These are phyloP conservation scores for Rhagologus leucostigma DNA, from an alignment of 2,113 vertebrate species.

Conservation along the genomic window DNA sequence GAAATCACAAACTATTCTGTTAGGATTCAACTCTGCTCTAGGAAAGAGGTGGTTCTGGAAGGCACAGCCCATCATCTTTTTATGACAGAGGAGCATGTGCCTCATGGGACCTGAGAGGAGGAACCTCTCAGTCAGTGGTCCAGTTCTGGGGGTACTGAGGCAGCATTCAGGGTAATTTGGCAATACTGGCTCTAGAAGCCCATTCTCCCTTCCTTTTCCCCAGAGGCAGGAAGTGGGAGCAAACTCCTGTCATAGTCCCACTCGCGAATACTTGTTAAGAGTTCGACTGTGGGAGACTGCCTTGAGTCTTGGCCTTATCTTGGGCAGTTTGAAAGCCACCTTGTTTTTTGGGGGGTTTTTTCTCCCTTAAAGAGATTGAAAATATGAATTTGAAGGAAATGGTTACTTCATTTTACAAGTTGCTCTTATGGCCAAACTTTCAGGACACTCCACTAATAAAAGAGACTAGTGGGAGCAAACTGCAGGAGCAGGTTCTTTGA, in stretches of 20 bases:
- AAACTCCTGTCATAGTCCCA: neutral
- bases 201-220: neutral
- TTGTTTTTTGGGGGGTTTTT: neutral
- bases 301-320: neutral
- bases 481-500: neutral
- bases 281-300: fast-evolving
- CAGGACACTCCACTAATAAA: neutral
- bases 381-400: neutral
- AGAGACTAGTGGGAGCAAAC: neutral
- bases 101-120: neutral
- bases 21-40: neutral
- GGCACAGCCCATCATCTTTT: neutral
- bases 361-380: neutral
- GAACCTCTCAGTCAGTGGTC: neutral
- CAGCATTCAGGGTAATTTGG: neutral
- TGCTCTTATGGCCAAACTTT: neutral
- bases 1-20: neutral
- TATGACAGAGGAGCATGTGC: neutral
- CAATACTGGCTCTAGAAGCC: neutral
- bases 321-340: neutral
- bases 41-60: neutral
- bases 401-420: neutral
- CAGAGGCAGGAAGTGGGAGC: neutral
- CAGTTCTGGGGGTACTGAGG: neutral
- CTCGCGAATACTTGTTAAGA: neutral